A percentile compares a stretch with the other conserved stretches of the same genome.
phyloP scores from a whole-genome alignment of 2,888 invertebrate genomes.

The Dasypogon diadema region DNA sequence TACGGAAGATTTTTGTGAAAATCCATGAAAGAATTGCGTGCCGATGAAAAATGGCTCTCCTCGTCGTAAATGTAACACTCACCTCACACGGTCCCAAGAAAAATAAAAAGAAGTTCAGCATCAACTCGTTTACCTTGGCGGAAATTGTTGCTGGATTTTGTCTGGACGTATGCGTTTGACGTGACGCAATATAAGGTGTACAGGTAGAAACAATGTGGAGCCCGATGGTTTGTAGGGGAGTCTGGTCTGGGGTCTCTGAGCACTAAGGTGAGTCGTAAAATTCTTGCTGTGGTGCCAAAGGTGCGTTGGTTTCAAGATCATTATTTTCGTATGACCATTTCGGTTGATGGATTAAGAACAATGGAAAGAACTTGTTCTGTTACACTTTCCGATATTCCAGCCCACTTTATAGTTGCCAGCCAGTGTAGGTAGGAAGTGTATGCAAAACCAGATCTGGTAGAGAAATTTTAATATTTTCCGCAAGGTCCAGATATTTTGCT shows the following conservation, averaged over 20 bases:
- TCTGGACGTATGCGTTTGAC: slow-evolving; percentile 23
- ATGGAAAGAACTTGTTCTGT: slow-evolving; percentile 32
- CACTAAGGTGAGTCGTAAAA: background rate
- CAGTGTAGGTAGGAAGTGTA: slow-evolving; percentile 33
- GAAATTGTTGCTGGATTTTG: slow-evolving; percentile 21
- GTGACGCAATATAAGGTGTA: slow-evolving; percentile 8
- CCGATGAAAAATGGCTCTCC: slow-evolving; percentile 6
- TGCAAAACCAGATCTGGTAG: background rate
- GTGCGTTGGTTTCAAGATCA: slow-evolving; percentile 35
- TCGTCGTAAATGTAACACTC: background rate
- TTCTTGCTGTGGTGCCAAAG: background rate
- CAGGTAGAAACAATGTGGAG: slow-evolving; percentile 2
- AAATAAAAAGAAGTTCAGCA: background rate
- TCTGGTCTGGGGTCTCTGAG: no score
- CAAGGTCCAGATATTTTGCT: slow-evolving; percentile 1
- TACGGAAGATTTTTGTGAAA: slow-evolving; percentile 16
- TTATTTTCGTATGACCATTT: slow-evolving; percentile 36
- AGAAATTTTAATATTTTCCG: slow-evolving; percentile 16
- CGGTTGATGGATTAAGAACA: slow-evolving; percentile 32
- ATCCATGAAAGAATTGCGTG: slow-evolving; percentile 12
- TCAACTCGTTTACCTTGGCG: slow-evolving; percentile 26
- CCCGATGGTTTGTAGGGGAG: no score
- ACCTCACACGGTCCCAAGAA: background rate
- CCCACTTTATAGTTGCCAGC: background rate
- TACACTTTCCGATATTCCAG: slow-evolving; percentile 15